Evolutionary conservation across 2,113 vertebrate species (phyloP).

Genomic region (Recurvirostra avosetta): DNA sequence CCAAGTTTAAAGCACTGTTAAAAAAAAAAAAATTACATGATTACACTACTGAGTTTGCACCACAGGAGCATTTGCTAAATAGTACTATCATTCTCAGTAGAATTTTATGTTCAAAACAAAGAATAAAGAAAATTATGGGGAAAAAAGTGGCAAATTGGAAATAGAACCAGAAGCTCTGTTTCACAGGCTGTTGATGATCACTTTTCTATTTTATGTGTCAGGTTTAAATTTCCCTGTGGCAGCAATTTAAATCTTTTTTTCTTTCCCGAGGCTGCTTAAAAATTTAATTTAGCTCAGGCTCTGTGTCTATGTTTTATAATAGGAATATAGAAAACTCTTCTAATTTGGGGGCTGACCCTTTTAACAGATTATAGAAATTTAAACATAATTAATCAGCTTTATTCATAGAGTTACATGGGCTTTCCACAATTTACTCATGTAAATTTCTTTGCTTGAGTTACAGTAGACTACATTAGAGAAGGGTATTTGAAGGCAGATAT

Average conservation of each 20-base stretch:
- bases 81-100: not conserved
- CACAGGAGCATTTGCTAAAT: not conserved
- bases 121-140: not conserved
- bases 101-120: slow-evolving; percentile 44
- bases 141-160: not conserved
- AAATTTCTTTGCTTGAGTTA: slow-evolving; percentile 67
- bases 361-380: slow-evolving; percentile 79
- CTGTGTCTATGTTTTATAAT: slow-evolving; percentile 67
- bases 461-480: slow-evolving; percentile 39
- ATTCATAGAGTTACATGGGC: slow-evolving; percentile 69
- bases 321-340: slow-evolving; percentile 69
- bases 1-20: not conserved
- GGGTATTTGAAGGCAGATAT: slow-evolving; percentile 61
- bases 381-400: slow-evolving; percentile 78
- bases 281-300: slow-evolving; percentile 71
- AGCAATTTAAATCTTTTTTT: slow-evolving; percentile 76
- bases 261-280: slow-evolving; percentile 73
- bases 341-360: slow-evolving; percentile 77
- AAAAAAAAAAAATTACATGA: not conserved
- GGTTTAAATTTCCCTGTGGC: slow-evolving; percentile 64
- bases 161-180: slow-evolving; percentile 8
- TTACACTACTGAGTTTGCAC: not conserved
- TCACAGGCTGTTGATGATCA: slow-evolving; percentile 53
- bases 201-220: slow-evolving; percentile 65
- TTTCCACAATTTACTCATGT: slow-evolving; percentile 72